Percentiles rank a stretch among this genome's conserved stretches.
These are phyloP conservation scores for Sebastes diaconus DNA, from an alignment of 2,797 vertebrate genomes.

Conservation along the genomic window DNA sequence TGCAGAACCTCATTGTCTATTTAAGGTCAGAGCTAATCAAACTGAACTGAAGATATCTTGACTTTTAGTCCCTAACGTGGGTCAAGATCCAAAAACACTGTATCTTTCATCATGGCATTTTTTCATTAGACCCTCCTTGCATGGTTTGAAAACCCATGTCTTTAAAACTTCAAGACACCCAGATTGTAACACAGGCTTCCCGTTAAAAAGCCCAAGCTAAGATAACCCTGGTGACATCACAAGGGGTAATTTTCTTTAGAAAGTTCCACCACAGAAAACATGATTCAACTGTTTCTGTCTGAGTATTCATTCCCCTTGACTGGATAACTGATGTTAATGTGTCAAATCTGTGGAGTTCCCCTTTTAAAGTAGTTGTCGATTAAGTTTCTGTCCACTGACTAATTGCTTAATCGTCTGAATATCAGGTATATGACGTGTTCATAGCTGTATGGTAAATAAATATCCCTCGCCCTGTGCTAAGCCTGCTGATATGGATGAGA, in stretches of 20 bases:
- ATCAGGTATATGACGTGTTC: neutral
- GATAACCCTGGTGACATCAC: neutral
- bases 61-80: neutral
- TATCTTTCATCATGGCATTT: neutral
- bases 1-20: no score
- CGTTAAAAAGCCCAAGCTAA: neutral
- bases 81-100: neutral
- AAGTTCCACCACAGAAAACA: neutral
- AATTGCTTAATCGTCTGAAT: slow-evolving; percentile 9
- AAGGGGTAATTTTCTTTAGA: neutral
- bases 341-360: slow-evolving; percentile 23
- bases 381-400: slow-evolving; percentile 4
- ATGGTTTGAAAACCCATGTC: neutral
- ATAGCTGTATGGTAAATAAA: neutral
- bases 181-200: neutral
- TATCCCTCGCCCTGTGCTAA: slow-evolving; percentile 3
- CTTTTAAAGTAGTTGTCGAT: neutral
- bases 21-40: no score
- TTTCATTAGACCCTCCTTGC: neutral
- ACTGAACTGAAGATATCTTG: neutral
- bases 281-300: neutral
- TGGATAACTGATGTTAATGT: neutral
- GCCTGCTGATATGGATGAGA: slow-evolving; percentile 28
- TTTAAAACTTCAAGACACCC: neutral
- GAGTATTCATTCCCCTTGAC: neutral